These are phyloP conservation scores for Perdita meconis DNA, from an alignment of 2,888 invertebrate genomes.

Conservation along the genomic window DNA sequence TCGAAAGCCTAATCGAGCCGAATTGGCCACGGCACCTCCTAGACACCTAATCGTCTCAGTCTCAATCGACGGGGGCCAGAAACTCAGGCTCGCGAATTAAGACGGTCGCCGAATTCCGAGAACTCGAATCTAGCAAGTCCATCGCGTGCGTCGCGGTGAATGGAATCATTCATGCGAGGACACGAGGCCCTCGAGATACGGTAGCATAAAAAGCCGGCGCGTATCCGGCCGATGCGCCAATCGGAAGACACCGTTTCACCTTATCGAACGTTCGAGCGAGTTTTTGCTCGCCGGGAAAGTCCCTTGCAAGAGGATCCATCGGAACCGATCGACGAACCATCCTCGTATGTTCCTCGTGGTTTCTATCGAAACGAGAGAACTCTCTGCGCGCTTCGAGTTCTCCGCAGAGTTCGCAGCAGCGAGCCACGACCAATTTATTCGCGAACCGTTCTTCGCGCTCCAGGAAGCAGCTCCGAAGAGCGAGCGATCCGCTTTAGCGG, in stretches of 20 bases:
- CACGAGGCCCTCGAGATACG: constrained; percentile 40
- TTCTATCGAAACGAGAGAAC: neutral
- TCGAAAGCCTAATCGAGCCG: too few relatives aligned
- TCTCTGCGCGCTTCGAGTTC: neutral
- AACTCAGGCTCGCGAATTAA: too few relatives aligned
- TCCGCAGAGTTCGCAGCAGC: neutral
- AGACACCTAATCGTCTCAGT: too few relatives aligned
- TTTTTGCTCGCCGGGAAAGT: constrained; percentile 39
- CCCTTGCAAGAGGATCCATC: too few relatives aligned
- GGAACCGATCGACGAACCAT: constrained; percentile 2
- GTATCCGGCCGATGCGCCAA: constrained; percentile 34
- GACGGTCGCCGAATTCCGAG: constrained; percentile 21
- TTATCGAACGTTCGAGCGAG: constrained; percentile 51
- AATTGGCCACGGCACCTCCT: too few relatives aligned
- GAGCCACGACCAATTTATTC: constrained; percentile 8
- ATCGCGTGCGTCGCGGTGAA: constrained; percentile 62
- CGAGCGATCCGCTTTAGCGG: constrained; percentile 11
- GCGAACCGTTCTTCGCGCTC: neutral
- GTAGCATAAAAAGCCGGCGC: constrained; percentile 32
- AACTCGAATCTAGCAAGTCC: constrained; percentile 49
- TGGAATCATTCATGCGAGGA: constrained; percentile 78
- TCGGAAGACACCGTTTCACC: constrained; percentile 28
- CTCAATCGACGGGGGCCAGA: too few relatives aligned
- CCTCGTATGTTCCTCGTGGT: neutral
- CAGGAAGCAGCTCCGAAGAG: constrained; percentile 17